Evolutionary conservation across 2,888 invertebrate species (phyloP), one percentile per base, ranked within the genome.

Genomic region (Drosophila planitibia): DNA sequence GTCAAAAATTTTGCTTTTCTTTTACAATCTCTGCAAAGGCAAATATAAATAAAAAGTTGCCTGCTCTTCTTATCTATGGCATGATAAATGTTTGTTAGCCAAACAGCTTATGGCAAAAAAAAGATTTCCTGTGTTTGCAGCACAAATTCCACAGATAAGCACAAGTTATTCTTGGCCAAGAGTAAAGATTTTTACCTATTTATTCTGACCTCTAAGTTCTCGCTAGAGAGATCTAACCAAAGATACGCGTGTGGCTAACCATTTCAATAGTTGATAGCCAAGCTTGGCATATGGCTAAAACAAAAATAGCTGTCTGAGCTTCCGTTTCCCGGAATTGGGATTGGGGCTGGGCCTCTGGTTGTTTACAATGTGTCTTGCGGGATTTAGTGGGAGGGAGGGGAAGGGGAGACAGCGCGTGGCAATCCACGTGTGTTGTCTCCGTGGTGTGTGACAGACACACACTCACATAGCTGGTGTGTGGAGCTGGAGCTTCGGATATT

Each of bases 401-500:
- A 22, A 12, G n/a, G 22, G 47, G 16, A 33, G 12, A 7, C 19
- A 25, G 70, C 85, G 75, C 79, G 82, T 86, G 83, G 70, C 82
- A 60, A 19, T 71, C 73, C 86, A 86, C 78, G 79, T 86, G 84
- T 75, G 60, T 25, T 81, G 67, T 71, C 71, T 73, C 60, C 70
- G 59, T 37, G 53, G 65, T 58, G 49, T 49, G 53, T n/a, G 19
- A 52, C 28, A 51, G 19, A 52, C 52, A 28, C 49, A 44, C 65
- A 49, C 41, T 57, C 55, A 47, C 59, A 58, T 14, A 65, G 49
- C 30, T 28, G 25, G 37, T 22, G 59, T 28, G 25, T 47, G 79
- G 44, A 51, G 47, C 55, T 60, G 16, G 62, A 30, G 44, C 12
- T 60, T 66, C 14, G 25, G 30, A 54, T 79, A 67, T 63, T 61